Evolutionary conservation across 2,797 vertebrate genomes (phyloP).

Genomic region (Scomberomorus guttatus): DNA sequence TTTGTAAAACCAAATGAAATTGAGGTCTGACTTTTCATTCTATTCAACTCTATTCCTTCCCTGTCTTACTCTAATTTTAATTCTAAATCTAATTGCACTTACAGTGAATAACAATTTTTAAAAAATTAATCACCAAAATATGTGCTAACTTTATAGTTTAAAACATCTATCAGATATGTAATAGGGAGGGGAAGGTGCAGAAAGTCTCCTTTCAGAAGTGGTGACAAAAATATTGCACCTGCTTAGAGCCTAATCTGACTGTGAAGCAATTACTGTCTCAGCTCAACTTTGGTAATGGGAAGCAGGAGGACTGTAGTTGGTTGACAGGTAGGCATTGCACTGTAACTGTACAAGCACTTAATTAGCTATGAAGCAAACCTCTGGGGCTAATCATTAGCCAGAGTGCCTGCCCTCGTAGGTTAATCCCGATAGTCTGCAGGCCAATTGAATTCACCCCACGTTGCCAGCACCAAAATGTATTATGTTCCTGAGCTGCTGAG

Average conservation of each 20-base stretch:
- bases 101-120: no score
- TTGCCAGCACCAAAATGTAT: slow-evolving; percentile 20
- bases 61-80: not conserved
- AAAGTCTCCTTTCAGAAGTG: slow-evolving; percentile 1
- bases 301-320: slow-evolving; percentile 25
- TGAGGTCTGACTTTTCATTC: not conserved
- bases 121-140: not conserved
- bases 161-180: slow-evolving; percentile 8
- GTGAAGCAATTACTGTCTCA: slow-evolving; percentile 25
- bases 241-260: slow-evolving; percentile 14
- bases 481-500: slow-evolving; percentile 41
- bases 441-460: slow-evolving; percentile 48
- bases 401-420: slow-evolving; percentile 39
- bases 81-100: not conserved
- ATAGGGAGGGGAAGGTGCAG: not conserved
- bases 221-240: not conserved
- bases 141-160: not conserved
- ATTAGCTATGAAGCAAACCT: slow-evolving; percentile 61
- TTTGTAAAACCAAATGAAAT: no score
- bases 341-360: slow-evolving; percentile 49
- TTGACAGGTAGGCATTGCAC: slow-evolving; percentile 26
- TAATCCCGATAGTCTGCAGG: slow-evolving; percentile 49
- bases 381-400: slow-evolving; percentile 50
- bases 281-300: slow-evolving; percentile 16
- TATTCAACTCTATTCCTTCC: not conserved